Evolutionary conservation across 1,140 invertebrate species (phyloP).

Genomic region (Belonocnema kinseyi): DNA sequence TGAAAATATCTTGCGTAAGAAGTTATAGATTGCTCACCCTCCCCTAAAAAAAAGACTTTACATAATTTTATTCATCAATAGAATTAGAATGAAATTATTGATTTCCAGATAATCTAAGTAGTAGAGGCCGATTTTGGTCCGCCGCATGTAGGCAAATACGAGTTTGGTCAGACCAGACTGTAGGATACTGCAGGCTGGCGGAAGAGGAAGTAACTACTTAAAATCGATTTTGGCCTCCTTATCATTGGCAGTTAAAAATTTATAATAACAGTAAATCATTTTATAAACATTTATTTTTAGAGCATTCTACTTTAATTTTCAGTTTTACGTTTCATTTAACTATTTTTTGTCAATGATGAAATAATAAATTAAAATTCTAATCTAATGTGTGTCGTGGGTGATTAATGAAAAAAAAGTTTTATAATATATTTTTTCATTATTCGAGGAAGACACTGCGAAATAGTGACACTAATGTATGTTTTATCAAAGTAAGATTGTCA

Average conservation of each 20-base stretch:
- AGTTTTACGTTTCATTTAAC: too few species aligned
- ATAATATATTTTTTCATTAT: neutral
- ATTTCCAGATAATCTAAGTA: neutral
- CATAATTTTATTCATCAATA: too few species aligned
- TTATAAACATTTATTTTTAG: too few species aligned
- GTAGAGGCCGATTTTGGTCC: neutral
- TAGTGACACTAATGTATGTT: conserved; percentile 8
- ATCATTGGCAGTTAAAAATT: neutral
- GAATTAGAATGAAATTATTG: neutral
- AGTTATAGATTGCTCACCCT: too few species aligned
- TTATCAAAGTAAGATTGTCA: conserved; percentile 15
- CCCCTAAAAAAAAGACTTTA: too few species aligned
- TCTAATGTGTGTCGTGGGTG: too few species aligned
- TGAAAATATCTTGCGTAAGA: too few species aligned
- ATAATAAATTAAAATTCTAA: too few species aligned
- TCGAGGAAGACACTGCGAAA: neutral
- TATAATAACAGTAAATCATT: neutral
- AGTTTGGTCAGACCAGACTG: neutral
- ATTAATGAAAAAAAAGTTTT: neutral
- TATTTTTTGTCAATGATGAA: too few species aligned
- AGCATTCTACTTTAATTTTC: too few species aligned
- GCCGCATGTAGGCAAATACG: neutral
- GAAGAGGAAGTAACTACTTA: neutral
- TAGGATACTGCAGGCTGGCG: neutral
- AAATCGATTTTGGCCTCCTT: neutral